phyloP scores from a whole-genome alignment of 1,140 invertebrate species.

The Sesamia nonagrioides region DNA sequence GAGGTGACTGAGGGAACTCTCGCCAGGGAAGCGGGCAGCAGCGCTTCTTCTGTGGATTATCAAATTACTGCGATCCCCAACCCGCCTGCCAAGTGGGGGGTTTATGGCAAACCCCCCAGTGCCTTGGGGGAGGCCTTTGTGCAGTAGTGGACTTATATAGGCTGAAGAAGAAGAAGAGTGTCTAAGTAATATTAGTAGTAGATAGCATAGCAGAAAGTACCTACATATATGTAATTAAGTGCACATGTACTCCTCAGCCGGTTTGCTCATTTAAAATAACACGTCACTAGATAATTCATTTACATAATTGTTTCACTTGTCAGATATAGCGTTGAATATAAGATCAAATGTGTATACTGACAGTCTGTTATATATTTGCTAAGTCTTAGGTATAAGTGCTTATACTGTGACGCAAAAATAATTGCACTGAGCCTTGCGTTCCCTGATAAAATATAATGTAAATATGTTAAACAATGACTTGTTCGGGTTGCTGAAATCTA shows the following conservation, averaged over 20 bases:
- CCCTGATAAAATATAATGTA: constrained; percentile 57
- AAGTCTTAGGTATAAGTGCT: constrained; percentile 25
- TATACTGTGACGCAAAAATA: constrained; percentile 67
- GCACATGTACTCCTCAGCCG: background rate
- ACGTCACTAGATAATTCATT: constrained; percentile 21
- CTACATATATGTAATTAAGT: background rate
- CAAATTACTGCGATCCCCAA: too few relatives aligned
- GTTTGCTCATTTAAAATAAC: constrained; percentile 26
- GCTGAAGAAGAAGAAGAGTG: too few relatives aligned
- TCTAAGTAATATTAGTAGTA: too few relatives aligned
- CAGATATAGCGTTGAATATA: constrained; percentile 18
- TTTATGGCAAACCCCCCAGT: too few relatives aligned
- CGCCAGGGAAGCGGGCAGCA: too few relatives aligned
- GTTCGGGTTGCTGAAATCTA: constrained; percentile 49
- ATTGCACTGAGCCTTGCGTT: constrained; percentile 55
- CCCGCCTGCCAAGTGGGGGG: too few relatives aligned
- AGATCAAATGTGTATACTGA: constrained; percentile 34
- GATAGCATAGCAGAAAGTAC: too few relatives aligned
- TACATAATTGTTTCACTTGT: constrained; percentile 44
- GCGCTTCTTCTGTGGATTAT: too few relatives aligned
- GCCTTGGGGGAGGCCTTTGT: too few relatives aligned
- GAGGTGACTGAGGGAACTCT: too few relatives aligned
- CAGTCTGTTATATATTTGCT: constrained; percentile 35
- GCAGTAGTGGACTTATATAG: too few relatives aligned
- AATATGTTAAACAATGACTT: constrained; percentile 55